phyloP scores from a whole-genome alignment of 1,140 invertebrate genomes.

The Anoplophora glabripennis region DNA sequence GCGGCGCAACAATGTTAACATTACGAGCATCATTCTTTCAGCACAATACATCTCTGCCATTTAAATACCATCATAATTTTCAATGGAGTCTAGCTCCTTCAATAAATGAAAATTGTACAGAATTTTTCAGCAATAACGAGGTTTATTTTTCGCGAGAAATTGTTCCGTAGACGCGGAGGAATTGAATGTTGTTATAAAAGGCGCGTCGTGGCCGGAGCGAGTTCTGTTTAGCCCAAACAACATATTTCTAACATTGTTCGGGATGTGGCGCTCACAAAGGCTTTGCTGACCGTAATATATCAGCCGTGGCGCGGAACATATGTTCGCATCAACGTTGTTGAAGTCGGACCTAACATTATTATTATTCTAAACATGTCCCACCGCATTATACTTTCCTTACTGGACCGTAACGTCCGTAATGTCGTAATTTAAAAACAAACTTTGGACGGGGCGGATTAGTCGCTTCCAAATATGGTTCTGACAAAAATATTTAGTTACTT shows the following conservation, averaged over 20 bases:
- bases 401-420: no score
- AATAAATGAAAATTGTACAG: slow-evolving; percentile 6
- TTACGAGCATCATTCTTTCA: no score
- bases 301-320: slow-evolving; percentile 21
- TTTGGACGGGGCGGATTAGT: no score
- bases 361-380: slow-evolving; percentile 1
- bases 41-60: neutral
- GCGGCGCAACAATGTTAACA: no score
- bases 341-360: slow-evolving; percentile 19
- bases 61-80: neutral
- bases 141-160: slow-evolving; percentile 5
- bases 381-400: no score
- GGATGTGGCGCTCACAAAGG: slow-evolving; percentile 9
- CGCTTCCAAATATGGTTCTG: no score
- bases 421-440: no score
- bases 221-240: no score
- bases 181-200: neutral
- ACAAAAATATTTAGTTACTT: no score
- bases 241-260: no score
- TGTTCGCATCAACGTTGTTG: slow-evolving; percentile 21
- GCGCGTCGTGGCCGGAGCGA: neutral
- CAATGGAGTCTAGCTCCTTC: neutral
- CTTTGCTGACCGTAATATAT: slow-evolving; percentile 18
- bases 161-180: neutral
- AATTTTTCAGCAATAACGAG: slow-evolving; percentile 3